Evolutionary conservation across 2,797 vertebrate species (phyloP).

Genomic region (Hyperoplus lanceolatus): DNA sequence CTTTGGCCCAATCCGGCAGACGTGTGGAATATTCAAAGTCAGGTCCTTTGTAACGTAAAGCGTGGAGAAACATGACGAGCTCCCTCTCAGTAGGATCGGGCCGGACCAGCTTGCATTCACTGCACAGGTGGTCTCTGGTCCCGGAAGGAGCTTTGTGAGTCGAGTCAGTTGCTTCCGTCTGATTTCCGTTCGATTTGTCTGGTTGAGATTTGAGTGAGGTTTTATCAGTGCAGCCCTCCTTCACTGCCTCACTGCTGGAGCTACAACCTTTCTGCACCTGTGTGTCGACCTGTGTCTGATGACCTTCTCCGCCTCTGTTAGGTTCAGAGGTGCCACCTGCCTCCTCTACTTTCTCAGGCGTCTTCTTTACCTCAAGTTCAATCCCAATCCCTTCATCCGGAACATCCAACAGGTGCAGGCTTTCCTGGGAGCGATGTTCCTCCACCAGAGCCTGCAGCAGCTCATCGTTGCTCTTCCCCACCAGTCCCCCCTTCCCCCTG

Average conservation of each 20-base stretch:
- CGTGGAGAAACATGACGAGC: slow-evolving; percentile 97
- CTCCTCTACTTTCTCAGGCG: neutral
- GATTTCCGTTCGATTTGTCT: slow-evolving; percentile 26
- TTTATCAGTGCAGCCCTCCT: slow-evolving; percentile 3
- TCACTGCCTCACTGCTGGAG: neutral
- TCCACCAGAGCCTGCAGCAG: slow-evolving; percentile 90
- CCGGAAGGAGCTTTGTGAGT: slow-evolving; percentile 10
- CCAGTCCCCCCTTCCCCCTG: slow-evolving; percentile 89
- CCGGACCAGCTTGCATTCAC: slow-evolving; percentile 89
- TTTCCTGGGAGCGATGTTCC: slow-evolving; percentile 91
- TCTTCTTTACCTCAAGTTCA: slow-evolving; percentile 19
- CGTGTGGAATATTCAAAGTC: slow-evolving; percentile 94
- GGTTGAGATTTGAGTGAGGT: slow-evolving; percentile 3
- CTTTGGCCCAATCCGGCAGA: slow-evolving; percentile 92
- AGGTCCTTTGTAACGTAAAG: slow-evolving; percentile 93
- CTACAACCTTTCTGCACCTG: neutral
- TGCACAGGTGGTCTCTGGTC: slow-evolving; percentile 88
- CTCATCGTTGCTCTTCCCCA: slow-evolving; percentile 90
- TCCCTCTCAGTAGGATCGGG: slow-evolving; percentile 92
- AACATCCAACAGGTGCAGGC: slow-evolving; percentile 87
- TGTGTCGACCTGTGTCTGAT: slow-evolving; percentile 14
- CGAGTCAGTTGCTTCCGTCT: slow-evolving; percentile 1
- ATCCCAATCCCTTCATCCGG: slow-evolving; percentile 52
- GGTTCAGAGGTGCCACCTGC: neutral
- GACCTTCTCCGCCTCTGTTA: slow-evolving; percentile 8